Evolutionary conservation across 2,797 vertebrate species (phyloP).

Genomic region (Pseudopleuronectes americanus): DNA sequence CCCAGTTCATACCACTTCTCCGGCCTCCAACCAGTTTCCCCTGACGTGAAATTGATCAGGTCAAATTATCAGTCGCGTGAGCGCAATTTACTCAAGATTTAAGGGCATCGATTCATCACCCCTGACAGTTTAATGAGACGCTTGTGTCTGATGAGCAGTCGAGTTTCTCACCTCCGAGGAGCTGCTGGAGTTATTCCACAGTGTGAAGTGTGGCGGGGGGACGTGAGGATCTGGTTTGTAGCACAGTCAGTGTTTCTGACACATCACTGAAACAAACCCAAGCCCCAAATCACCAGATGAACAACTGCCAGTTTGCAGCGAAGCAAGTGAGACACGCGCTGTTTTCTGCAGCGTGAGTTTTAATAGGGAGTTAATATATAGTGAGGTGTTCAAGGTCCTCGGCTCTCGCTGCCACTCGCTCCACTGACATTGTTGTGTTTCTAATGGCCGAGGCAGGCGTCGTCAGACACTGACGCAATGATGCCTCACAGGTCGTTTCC

Average conservation of each 20-base stretch:
- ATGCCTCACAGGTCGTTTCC: conserved; percentile 53
- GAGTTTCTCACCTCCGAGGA: conserved; percentile 45
- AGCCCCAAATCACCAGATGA: conserved; percentile 63
- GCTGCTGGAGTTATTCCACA: neutral
- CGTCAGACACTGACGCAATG: conserved; percentile 71
- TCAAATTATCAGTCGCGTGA: conserved; percentile 44
- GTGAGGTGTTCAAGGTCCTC: conserved; percentile 65
- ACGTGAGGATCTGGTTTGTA: conserved; percentile 61
- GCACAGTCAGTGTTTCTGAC: conserved; percentile 59
- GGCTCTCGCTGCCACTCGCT: conserved; percentile 64
- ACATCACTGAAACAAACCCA: conserved; percentile 53
- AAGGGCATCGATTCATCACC: conserved; percentile 63
- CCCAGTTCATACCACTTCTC: conserved; percentile 27
- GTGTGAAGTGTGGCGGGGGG: conserved; percentile 2
- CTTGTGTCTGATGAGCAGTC: conserved; percentile 57
- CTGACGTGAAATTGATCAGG: conserved; percentile 53
- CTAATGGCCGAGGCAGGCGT: conserved; percentile 59
- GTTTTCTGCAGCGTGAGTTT: conserved; percentile 51
- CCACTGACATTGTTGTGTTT: conserved; percentile 75
- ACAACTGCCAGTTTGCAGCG: conserved; percentile 46
- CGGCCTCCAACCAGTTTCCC: conserved; percentile 39
- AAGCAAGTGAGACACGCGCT: conserved; percentile 50
- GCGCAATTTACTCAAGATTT: conserved; percentile 40
- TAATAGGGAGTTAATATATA: conserved; percentile 72
- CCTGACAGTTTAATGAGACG: conserved; percentile 55